Base-by-base conservation (phyloP, 2,113 vertebrate genomes). In the Microcebus griseorufus region DNA sequence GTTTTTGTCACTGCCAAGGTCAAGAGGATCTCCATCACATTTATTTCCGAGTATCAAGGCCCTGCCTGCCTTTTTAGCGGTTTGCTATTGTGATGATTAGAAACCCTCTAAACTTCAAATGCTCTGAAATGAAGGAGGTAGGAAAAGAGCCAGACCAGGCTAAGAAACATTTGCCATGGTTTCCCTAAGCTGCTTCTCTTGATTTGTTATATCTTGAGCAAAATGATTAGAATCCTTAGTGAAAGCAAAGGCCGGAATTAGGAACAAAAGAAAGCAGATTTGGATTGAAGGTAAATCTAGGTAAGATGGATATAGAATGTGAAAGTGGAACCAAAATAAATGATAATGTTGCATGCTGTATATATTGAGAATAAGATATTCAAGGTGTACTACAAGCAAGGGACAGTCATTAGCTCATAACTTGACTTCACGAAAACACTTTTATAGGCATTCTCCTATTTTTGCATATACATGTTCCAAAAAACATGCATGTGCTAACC, bases 221-320 rank as follows among this genome's bases (percentile, higher is more conserved):
- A 93, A 60, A 81, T 82, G 45, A 62, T 94, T 65, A 88, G 64
- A 95, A 48, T 96, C 73, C 39, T 60, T 39, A 60, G 73, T 72
- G n/a, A 89, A 93, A 95, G 70, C 34, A 83, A 94, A 94, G 39
- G 51, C 12, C 79, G 69, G 65, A 83, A 81, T 95, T 83, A 78
- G 89, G 76, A 93, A 84, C 92, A 87, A 96, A 95, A 86, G 80
- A 89, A 93, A 96, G 23, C 34, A 87, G 53, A 79, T 86, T 67
- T 69, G 29, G 93, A 48, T 25, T 12, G 39, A 73, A 90, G 90
- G 17, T 45, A 65, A 82, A 60, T 37, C 45, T 37, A 79, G 62
- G 23, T 51, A 73, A 93, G 37, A 67, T 81, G 58, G 75, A 32
- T 62, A 72, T 42, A 81, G 89, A 94, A 64, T 27, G 45, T 5